Percentiles rank a stretch among this genome's conserved stretches.
Evolutionary conservation across 2,888 invertebrate species (phyloP).

Genomic region (Heliothis peltigera): DNA sequence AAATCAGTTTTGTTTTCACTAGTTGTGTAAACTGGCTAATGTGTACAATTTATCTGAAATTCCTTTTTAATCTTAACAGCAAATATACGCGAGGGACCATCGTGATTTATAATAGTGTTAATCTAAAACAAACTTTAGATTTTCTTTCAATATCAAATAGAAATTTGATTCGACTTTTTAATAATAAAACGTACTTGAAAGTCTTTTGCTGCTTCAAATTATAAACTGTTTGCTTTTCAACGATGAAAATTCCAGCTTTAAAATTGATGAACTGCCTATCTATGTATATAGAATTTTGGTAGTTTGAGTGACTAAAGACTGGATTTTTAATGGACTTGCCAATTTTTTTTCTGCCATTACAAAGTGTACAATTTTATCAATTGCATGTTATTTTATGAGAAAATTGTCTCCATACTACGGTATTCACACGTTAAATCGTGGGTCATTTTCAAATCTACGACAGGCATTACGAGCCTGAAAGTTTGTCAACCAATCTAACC

Average conservation of each 20-base stretch:
- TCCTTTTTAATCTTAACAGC: slow-evolving; percentile 14
- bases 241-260: background rate
- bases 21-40: background rate
- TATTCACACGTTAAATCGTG: too few relatives aligned
- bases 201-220: background rate
- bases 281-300: too few relatives aligned
- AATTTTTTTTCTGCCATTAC: too few relatives aligned
- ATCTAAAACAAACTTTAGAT: slow-evolving; percentile 1
- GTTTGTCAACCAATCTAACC: too few relatives aligned
- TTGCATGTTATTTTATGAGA: too few relatives aligned
- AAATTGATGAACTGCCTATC: too few relatives aligned
- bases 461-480: too few relatives aligned
- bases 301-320: too few relatives aligned
- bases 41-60: slow-evolving; percentile 13
- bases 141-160: slow-evolving; percentile 12
- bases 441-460: too few relatives aligned
- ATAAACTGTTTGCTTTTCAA: background rate
- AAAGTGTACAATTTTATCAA: too few relatives aligned
- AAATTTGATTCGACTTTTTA: slow-evolving; percentile 13
- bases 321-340: too few relatives aligned
- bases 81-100: slow-evolving; percentile 8
- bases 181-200: slow-evolving; percentile 4
- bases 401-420: too few relatives aligned
- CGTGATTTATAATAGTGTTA: slow-evolving; percentile 10
- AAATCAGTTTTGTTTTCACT: background rate